Base-by-base conservation (phyloP, 1,140 invertebrate genomes). In the Drosophila watanabei region DNA sequence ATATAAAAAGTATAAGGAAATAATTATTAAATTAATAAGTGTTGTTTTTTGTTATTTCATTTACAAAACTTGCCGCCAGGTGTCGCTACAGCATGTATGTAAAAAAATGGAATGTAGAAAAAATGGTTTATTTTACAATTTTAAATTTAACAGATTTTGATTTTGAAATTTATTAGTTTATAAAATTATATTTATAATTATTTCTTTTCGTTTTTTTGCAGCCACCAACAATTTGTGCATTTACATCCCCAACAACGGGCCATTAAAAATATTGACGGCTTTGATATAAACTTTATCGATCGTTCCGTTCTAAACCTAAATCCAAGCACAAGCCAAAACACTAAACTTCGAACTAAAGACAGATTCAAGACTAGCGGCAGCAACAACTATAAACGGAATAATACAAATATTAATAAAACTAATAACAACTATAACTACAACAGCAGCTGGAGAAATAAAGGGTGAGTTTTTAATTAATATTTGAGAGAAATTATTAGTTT, bases 241-340 rank as follows among this genome's bases (percentile, higher is more conserved):
- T 79, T 76, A 63, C 71, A 63, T 62, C 73, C 64, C 61, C 58
- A 70, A 80, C 49, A 75, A 83, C 48, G 75, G 75, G 61, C 51
- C 46, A 86, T 79, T 84, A 62, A 66, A 13, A 76, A 69, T 71
- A 82, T 86, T 86, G 80, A 66, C 84, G 69, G 72, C 41, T 63
- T 66, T 54, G 56, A 39, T 54, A 63, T 56, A 32, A 63, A 79
- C 39, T 48, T 45, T 77, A 43, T 82, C 30, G 75, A 82, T 72
- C 76, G 59, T 33, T 56, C 68, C 11, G 64, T 64, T 66, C 24
- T 45, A 76, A 72, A 68, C 63, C 24, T 45, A 76, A 72, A 43
- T 46, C 70, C 48, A 69, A 48, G 52, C 61, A 59, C 73, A 46
- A 78, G 14, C 48, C 59, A 57, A 57, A 57, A 39, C 54, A 39